phyloP scores from a whole-genome alignment of 2,888 invertebrate species.

The Papilio demoleus region DNA sequence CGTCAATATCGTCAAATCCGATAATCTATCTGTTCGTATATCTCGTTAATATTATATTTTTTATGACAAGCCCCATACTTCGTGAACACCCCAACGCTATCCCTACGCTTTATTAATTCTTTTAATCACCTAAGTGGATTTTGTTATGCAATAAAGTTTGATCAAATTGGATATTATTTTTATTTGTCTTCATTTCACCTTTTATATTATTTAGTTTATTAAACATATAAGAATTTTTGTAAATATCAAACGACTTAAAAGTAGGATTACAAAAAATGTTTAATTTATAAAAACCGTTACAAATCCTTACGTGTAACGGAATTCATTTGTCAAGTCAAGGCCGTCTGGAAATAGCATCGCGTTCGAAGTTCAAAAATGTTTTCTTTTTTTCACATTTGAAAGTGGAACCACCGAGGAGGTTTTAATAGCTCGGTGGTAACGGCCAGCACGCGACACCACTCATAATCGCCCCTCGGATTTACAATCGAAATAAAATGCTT shows the following conservation, averaged over 20 bases:
- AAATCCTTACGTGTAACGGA: constrained; percentile 7
- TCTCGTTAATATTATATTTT: constrained; percentile 41
- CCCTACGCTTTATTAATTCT: constrained; percentile 49
- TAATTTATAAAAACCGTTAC: not conserved
- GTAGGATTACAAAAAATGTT: not conserved
- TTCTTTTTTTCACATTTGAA: constrained; percentile 28
- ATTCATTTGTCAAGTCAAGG: constrained; percentile 7
- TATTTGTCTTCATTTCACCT: not conserved
- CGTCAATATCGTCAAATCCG: constrained; percentile 48
- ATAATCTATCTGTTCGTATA: constrained; percentile 48
- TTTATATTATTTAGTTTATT: not conserved
- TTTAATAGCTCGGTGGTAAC: constrained; percentile 52
- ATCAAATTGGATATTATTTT: not conserved
- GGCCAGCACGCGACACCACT: constrained; percentile 74
- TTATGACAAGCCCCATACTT: constrained; percentile 42
- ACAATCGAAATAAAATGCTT: constrained; percentile 71
- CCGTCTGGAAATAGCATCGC: constrained; percentile 21
- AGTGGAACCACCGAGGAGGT: constrained; percentile 37
- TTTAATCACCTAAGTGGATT: constrained; percentile 51
- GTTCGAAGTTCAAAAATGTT: constrained; percentile 30
- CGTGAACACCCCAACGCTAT: constrained; percentile 40
- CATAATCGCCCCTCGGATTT: constrained; percentile 67
- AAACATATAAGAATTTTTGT: not conserved
- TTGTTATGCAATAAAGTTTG: constrained; percentile 23
- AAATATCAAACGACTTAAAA: not conserved